Evolutionary conservation across 2,888 invertebrate genomes (phyloP), one percentile per base, ranked within the genome.

Genomic region (Chydorus sphaericus): DNA sequence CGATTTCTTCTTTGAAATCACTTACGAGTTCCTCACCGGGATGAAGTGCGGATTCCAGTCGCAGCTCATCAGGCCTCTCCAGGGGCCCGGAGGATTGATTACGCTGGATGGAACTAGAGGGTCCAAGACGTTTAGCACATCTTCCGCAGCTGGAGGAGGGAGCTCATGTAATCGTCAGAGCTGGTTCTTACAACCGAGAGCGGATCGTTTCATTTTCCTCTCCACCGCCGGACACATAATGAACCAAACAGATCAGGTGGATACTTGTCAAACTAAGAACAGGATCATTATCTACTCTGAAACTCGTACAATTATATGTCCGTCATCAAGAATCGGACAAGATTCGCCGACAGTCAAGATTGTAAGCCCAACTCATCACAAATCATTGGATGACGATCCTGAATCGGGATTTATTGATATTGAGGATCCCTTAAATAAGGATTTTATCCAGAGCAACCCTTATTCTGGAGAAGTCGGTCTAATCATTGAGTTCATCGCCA

Each of bases 171-270:
- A 81, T 29, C 80, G 82, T 64, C 79, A 83, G 65, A 85, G 85
- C 1, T 85, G 85, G 85, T 70, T 85, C 1, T 81, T 85, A 57
- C 83, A 84, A 66, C 85, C 85, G 0, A 81, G 82, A 62, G 81
- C 82, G 61, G 79, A 80, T 57, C 55, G 58, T 38, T 85, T 81
- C 66, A 73, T 85, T 38, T 85, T 82, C 64, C 70, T 85, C n/a
- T 48, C 55, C 49, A 16, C 36, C 36, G 36, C 16, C 11, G 52
- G 52, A 33, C 36, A 36, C 36, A 11, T 30, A 20, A 54, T 54
- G 48, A 39, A 54, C 23, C 54, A 48, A 30, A 18, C 48, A 23
- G 23, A 20, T 14, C 26, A 38, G 8, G 38, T n/a, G 7, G 38
- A 16, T 20, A 67, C 69, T 36, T 85, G 85, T 65, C 73, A 77